Percentiles rank a stretch among this genome's conserved stretches.
phyloP scores from a whole-genome alignment of 1,140 invertebrate species.

The Phocides pigmalion region DNA sequence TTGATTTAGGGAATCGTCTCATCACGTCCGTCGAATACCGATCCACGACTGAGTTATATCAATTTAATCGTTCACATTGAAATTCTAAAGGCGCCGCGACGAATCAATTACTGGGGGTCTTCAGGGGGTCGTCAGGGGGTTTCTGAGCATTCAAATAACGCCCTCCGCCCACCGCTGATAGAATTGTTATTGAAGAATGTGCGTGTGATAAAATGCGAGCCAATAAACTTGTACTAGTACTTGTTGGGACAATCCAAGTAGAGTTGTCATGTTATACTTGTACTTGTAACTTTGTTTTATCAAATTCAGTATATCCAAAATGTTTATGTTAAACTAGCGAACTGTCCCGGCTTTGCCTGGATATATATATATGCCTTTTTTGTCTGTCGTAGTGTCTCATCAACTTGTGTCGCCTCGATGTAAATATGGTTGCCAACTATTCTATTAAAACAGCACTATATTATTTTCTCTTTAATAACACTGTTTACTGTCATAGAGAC shows the following conservation, averaged over 20 bases:
- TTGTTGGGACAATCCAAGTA: not conserved
- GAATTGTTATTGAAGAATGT: slow-evolving; percentile 75
- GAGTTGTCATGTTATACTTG: slow-evolving; percentile 11
- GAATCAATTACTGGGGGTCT: slow-evolving; percentile 72
- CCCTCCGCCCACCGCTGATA: slow-evolving; percentile 55
- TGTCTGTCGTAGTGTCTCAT: no score
- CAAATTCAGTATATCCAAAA: no score
- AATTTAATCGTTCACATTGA: slow-evolving; percentile 75
- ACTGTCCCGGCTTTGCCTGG: no score
- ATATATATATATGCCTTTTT: no score
- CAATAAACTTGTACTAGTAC: slow-evolving; percentile 50
- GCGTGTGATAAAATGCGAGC: slow-evolving; percentile 74
- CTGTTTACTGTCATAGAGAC: no score
- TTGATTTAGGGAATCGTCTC: slow-evolving; percentile 51
- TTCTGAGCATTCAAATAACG: slow-evolving; percentile 63
- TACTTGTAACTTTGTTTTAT: not conserved
- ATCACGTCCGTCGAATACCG: slow-evolving; percentile 42
- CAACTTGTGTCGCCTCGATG: no score
- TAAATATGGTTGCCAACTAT: no score
- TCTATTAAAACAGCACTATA: no score
- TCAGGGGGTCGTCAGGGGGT: slow-evolving; percentile 11
- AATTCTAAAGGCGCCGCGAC: slow-evolving; percentile 68
- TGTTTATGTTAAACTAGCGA: no score
- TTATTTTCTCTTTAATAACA: no score
- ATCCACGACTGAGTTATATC: slow-evolving; percentile 56